phyloP scores from a whole-genome alignment of 2,113 vertebrate species.

The Campylomormyrus tamandua region DNA sequence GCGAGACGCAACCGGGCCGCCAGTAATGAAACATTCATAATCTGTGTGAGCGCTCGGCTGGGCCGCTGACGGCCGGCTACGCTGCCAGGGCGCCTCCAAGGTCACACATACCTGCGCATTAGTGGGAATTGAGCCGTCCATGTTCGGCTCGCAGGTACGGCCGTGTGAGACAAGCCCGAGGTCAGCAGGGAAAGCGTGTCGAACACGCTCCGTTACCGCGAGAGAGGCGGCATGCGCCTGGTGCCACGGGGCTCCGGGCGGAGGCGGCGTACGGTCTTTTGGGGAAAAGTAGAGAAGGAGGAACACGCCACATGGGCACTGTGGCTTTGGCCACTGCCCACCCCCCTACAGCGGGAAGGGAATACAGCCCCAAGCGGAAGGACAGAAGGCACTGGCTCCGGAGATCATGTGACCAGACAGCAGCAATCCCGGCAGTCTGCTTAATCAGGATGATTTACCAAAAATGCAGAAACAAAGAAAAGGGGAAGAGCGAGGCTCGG shows the following conservation, averaged over 20 bases:
- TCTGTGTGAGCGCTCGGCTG: conserved; percentile 66
- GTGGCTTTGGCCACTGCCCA: background rate
- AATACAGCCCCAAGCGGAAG: background rate
- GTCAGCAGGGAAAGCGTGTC: conserved; percentile 34
- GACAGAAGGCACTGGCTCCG: background rate
- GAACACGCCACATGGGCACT: background rate
- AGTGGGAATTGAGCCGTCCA: conserved; percentile 34
- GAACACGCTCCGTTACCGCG: conserved; percentile 10
- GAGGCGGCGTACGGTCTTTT: too few relatives aligned
- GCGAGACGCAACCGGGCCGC: conserved; percentile 59
- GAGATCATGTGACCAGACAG: background rate
- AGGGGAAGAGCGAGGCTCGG: background rate
- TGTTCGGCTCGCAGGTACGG: conserved; percentile 32
- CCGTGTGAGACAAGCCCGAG: conserved; percentile 36
- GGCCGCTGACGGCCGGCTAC: conserved; percentile 65
- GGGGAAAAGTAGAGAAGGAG: background rate
- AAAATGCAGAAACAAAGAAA: background rate
- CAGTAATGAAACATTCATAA: conserved; percentile 76
- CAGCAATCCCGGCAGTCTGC: background rate
- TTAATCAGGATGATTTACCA: background rate
- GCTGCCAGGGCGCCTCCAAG: conserved; percentile 61
- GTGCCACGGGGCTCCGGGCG: background rate
- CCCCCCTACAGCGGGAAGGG: background rate
- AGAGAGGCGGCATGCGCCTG: background rate
- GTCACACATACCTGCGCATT: conserved; percentile 53